Percentiles rank a stretch among this genome's conserved stretches.
Conservation (phyloP, 1,140 invertebrate genomes). For the Bombus ignitus region DNA sequence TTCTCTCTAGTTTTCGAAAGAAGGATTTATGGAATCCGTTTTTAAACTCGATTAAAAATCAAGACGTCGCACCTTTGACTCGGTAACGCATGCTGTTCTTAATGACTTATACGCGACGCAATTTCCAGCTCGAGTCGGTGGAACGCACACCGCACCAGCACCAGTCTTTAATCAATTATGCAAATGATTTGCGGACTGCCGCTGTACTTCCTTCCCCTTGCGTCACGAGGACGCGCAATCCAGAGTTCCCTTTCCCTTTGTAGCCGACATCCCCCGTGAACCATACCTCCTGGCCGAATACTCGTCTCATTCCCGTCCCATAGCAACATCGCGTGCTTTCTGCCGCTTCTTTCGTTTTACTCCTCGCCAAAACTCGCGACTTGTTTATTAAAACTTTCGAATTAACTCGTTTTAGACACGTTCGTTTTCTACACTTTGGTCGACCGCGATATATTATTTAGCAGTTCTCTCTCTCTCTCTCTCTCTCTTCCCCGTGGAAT, state of each 20-base stretch:
- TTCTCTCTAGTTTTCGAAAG: neutral
- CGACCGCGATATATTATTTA: neutral
- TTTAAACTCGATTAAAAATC: conserved; percentile 33
- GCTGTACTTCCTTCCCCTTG: conserved; percentile 48
- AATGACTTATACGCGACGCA: conserved; percentile 58
- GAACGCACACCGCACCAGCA: conserved; percentile 40
- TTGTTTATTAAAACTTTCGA: conserved; percentile 77
- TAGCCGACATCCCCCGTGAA: conserved; percentile 32
- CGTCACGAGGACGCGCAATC: conserved; percentile 59
- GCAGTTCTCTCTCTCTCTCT: neutral
- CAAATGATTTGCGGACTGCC: conserved; percentile 77
- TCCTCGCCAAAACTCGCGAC: conserved; percentile 1
- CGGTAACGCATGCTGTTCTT: conserved; percentile 21
- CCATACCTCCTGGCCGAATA: conserved; percentile 3
- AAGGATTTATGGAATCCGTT: conserved; percentile 23
- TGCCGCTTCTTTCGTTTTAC: conserved; percentile 22
- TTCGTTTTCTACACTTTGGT: conserved; percentile 46
- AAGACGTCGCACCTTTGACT: conserved; percentile 33
- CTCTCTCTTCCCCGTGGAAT: neutral
- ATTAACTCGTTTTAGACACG: conserved; percentile 70
- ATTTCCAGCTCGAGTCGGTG: conserved; percentile 10
- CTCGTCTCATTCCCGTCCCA: neutral
- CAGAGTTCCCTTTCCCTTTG: conserved; percentile 53
- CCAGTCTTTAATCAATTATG: conserved; percentile 82
- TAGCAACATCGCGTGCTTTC: neutral